These are phyloP conservation scores for Oligia strigilis DNA, from an alignment of 2,888 invertebrate species.

Conservation along the genomic window DNA sequence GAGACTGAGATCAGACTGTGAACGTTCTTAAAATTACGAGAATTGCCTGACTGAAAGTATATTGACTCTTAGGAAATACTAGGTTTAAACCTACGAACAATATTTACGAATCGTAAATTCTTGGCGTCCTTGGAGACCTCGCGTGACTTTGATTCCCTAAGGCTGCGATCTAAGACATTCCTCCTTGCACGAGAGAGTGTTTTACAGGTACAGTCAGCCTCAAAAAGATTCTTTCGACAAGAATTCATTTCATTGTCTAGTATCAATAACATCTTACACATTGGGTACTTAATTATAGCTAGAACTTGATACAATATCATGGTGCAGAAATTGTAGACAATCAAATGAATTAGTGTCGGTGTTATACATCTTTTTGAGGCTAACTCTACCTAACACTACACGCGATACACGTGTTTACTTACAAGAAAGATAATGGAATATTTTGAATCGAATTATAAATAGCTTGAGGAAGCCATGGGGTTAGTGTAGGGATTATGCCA, in stretches of 20 bases:
- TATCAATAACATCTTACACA: neutral
- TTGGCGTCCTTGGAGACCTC: slow-evolving; percentile 48
- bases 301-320: too few relatives aligned
- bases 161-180: slow-evolving; percentile 27
- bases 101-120: slow-evolving; percentile 71
- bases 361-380: too few relatives aligned
- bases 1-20: too few relatives aligned
- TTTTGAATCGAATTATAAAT: neutral
- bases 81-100: slow-evolving; percentile 64
- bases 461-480: neutral
- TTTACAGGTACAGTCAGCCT: neutral
- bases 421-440: neutral
- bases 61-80: slow-evolving; percentile 45
- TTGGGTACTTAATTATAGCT: too few relatives aligned
- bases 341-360: too few relatives aligned
- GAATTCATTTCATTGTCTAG: neutral
- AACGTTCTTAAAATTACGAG: too few relatives aligned
- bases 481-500: neutral
- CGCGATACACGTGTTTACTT: neutral
- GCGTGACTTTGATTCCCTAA: slow-evolving; percentile 43
- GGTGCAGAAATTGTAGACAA: too few relatives aligned
- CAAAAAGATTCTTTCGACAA: neutral
- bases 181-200: neutral
- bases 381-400: too few relatives aligned
- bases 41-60: slow-evolving; percentile 43